These are phyloP conservation scores for Catotricha subobsoleta DNA, from an alignment of 2,888 invertebrate genomes.

Conservation along the genomic window DNA sequence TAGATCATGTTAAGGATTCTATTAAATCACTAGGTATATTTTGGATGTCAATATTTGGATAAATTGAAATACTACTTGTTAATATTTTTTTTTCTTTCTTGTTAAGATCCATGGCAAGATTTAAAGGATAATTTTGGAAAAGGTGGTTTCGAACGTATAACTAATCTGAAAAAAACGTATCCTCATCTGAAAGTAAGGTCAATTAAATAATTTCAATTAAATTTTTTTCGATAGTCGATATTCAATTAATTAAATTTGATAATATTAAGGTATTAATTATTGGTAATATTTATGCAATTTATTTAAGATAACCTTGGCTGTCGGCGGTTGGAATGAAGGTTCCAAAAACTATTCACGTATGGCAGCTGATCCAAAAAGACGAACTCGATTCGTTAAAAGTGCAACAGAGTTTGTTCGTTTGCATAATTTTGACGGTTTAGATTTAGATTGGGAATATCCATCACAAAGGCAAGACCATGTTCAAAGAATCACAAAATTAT, in stretches of 20 bases:
- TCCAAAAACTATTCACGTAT: slow-evolving; percentile 53
- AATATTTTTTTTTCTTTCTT: slow-evolving; percentile 6
- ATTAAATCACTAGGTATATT: slow-evolving; percentile 48
- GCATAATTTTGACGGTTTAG: slow-evolving; percentile 15
- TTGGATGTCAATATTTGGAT: not conserved
- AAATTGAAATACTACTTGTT: not conserved
- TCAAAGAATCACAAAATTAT: not conserved
- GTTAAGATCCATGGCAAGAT: slow-evolving; percentile 57
- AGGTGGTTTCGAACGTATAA: slow-evolving; percentile 49
- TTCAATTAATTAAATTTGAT: not conserved
- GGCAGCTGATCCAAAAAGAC: slow-evolving; percentile 41
- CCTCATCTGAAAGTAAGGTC: slow-evolving; percentile 48
- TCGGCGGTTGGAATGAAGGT: slow-evolving; percentile 87
- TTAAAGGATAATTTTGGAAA: slow-evolving; percentile 56
- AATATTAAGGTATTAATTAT: too few species aligned
- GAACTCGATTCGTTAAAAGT: slow-evolving; percentile 50
- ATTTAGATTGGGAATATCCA: slow-evolving; percentile 69
- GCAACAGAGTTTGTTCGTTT: slow-evolving; percentile 42
- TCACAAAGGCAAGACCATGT: slow-evolving; percentile 34
- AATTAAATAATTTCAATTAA: not conserved
- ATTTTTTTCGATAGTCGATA: not conserved
- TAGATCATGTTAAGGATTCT: slow-evolving; percentile 43
- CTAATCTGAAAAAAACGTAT: slow-evolving; percentile 42
- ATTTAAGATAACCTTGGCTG: slow-evolving; percentile 47
- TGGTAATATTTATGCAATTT: not conserved